Conservation (phyloP, 2,113 vertebrate genomes). For the Salvelinus namaycush region DNA sequence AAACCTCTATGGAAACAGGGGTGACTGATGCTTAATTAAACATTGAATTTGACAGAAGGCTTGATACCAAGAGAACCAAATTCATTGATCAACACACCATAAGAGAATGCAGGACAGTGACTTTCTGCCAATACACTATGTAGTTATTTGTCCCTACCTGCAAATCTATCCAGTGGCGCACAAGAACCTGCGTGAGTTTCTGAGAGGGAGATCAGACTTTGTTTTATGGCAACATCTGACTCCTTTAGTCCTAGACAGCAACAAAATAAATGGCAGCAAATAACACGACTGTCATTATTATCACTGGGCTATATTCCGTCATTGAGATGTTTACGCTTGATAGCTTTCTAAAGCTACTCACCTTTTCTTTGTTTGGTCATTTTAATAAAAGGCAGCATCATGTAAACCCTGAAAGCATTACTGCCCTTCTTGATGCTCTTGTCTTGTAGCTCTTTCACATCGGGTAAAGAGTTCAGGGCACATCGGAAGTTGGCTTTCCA, state of each 20-base stretch:
- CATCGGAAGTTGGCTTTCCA: conserved; percentile 83
- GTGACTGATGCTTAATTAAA: no score
- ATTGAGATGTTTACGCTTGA: no score
- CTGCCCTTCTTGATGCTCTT: conserved; percentile 77
- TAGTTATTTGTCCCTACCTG: conserved; percentile 19
- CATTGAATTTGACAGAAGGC: no score
- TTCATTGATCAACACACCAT: no score
- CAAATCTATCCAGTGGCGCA: conserved; percentile 34
- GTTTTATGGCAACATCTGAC: conserved; percentile 17
- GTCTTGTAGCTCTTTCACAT: conserved; percentile 75
- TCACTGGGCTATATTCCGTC: no score
- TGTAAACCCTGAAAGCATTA: conserved; percentile 76
- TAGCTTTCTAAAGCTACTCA: conserved; percentile 24
- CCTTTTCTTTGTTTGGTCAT: conserved; percentile 71
- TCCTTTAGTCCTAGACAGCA: conserved; percentile 28
- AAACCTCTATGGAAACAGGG: conserved; percentile 28
- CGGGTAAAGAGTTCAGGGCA: conserved; percentile 76
- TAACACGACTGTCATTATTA: no score
- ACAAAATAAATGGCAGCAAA: not conserved
- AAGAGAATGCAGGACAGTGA: no score
- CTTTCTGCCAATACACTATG: no score
- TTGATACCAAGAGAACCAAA: no score
- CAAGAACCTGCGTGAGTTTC: conserved; percentile 9
- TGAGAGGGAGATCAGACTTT: not conserved
- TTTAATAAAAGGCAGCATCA: conserved; percentile 69